Evolutionary conservation across 2,113 vertebrate species (phyloP), one percentile per base, ranked within the genome.

Genomic region (Oryzias woworae): DNA sequence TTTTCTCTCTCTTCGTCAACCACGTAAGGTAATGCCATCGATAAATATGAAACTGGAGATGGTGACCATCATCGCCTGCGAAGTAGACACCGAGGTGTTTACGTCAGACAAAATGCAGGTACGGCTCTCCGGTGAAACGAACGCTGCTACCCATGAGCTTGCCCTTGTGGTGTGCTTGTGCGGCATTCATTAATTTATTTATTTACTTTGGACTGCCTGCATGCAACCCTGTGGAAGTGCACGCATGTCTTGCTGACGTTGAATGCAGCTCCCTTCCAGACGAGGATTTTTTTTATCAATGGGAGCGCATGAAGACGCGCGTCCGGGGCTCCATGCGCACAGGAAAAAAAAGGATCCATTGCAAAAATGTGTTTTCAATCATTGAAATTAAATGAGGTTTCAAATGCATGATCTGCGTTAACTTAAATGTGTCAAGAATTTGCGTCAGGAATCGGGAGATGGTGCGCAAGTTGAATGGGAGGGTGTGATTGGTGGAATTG

Each of bases 41-140:
- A 92, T 93, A 91, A 92, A 92, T 75, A 93, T 93, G 92, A 92
- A 93, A 83, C 85, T 93, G 88, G 91, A 93, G 89, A 90, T 93
- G 91, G 83, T 92, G 87, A 92, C 91, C 77, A 90, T 93, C 85
- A 92, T 93, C 87, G 92, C 91, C 80, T 93, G 92, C 73, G 92
- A 93, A 66, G 91, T 93, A 62, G 92, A 93, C 75, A 80, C 28
- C 23, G 92, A 92, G 74, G 90, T 93, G 83, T 93, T 93, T 72
- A 92, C 90, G 0, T 92, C 90, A 58, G 88, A 92, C 85, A 93
- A 93, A 78, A 85, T 92, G 91, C 91, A 93, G 92, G 92, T 93
- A 93, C 51, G 59, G 41, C 65, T 62, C n/a, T 20, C 7, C n/a
- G 20, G 12, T 58, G 45, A 36, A 41, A 58, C 47, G 77, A 75